Base-by-base conservation (phyloP, 1,140 invertebrate genomes). In the Spodoptera litura region DNA sequence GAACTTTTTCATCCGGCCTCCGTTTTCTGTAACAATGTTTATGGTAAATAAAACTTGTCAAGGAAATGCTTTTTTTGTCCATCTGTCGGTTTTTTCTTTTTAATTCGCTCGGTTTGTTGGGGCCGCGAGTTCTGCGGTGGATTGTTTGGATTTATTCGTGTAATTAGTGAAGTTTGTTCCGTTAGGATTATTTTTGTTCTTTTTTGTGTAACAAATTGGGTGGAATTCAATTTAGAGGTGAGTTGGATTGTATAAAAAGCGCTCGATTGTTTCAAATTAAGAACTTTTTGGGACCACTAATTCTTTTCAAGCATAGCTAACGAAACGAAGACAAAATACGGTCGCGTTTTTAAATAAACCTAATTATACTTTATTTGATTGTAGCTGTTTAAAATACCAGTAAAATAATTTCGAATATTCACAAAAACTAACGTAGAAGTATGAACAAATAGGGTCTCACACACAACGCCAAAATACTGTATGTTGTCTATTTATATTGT, bases 1-100 rank as follows among this genome's bases (percentile, higher is more conserved):
- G 83, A 91, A 93, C 87, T 93, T 93, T 91, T 90, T 88, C 87
- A 86, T 90, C 82, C 78, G 83, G 72, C 79, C 83, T 85, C 72
- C 82, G 83, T 81, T 86, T 89, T 88, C 85, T 80, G 84, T 92
- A 91, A 93, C 92, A 93, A 91, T 93, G 91, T 93, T 93, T 91
- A 89, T 89, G 89, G 90, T 93, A 92, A 94, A 94, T 91, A 94
- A 91, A 94, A 93, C 89, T 94, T 93, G 91, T 94, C 88, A 93
- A 88, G 90, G 91, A 92, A 93, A 91, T 90, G 81, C 74, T 90
- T 91, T 93, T 93, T 89, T 87, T 89, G 83, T 88, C 87, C 83
- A 89, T 93, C 90, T 91, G 91, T 86, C 78, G 82, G 81, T 79
- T 89, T 87, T 89, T 89, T 86, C 85, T 91, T 91, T 91, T 91